Conservation (phyloP, 2,797 vertebrate genomes). For the Lagocephalus sceleratus region DNA sequence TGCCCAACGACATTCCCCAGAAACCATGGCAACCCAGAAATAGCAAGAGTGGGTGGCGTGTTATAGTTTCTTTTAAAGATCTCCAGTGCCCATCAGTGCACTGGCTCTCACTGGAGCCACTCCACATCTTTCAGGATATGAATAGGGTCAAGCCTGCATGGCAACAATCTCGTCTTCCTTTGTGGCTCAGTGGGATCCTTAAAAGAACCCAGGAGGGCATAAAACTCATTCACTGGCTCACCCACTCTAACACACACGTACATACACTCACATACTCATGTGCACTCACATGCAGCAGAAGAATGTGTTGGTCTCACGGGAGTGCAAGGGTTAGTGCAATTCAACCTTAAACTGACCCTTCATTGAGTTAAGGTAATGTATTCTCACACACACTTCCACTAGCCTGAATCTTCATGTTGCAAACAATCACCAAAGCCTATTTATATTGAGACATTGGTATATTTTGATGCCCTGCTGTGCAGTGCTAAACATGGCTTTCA, state of each 20-base stretch:
- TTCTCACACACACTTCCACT: slow-evolving; percentile 8
- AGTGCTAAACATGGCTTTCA: slow-evolving; percentile 19
- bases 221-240: slow-evolving; percentile 65
- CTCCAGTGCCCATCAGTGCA: slow-evolving; percentile 65
- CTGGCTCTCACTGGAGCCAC: slow-evolving; percentile 50
- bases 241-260: slow-evolving; percentile 30
- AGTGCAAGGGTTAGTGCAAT: slow-evolving; percentile 62
- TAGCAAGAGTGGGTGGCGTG: slow-evolving; percentile 53
- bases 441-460: slow-evolving; percentile 21
- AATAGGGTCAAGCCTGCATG: slow-evolving; percentile 75
- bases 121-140: slow-evolving; percentile 65
- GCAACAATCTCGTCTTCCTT: slow-evolving; percentile 71
- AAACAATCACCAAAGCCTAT: slow-evolving; percentile 5
- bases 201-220: slow-evolving; percentile 73
- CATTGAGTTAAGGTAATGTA: slow-evolving; percentile 40
- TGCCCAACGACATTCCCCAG: slow-evolving; percentile 70
- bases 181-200: slow-evolving; percentile 57
- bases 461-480: slow-evolving; percentile 9
- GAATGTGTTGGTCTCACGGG: slow-evolving; percentile 51
- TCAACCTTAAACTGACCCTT: slow-evolving; percentile 61
- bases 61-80: slow-evolving; percentile 63
- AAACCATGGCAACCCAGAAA: slow-evolving; percentile 75
- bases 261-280: slow-evolving; percentile 14
- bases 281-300: slow-evolving; percentile 32
- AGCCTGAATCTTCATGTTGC: slow-evolving; percentile 13